Conservation (phyloP, 2,113 vertebrate species). For the Scortum barcoo region DNA sequence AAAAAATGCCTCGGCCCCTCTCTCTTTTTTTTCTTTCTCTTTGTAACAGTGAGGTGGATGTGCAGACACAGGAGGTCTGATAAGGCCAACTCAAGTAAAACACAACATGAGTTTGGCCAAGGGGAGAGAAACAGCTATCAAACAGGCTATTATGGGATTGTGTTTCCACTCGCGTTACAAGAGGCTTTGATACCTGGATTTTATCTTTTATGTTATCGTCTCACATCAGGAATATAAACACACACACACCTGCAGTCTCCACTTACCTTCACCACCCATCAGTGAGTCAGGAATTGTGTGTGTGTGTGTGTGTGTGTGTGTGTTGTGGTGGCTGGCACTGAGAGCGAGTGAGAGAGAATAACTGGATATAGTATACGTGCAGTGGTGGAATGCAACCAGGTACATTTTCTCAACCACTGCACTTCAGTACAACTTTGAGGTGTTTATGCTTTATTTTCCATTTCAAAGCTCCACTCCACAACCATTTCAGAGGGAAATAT, state of each 20-base stretch:
- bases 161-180: conserved; percentile 65
- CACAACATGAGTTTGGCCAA: conserved; percentile 61
- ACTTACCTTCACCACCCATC: conserved; percentile 38
- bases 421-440: neutral
- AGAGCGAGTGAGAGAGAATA: neutral
- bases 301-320: conserved; percentile 27
- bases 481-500: neutral
- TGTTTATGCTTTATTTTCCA: neutral
- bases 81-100: conserved; percentile 70
- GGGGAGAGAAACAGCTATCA: conserved; percentile 58
- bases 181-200: conserved; percentile 71
- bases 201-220: conserved; percentile 73
- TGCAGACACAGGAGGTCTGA: conserved; percentile 59
- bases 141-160: conserved; percentile 71
- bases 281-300: conserved; percentile 27
- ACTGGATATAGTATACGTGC: conserved; percentile 10
- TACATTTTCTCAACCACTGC: neutral
- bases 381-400: neutral
- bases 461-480: neutral
- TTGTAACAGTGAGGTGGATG: conserved; percentile 35
- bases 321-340: conserved; percentile 8
- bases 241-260: conserved; percentile 54
- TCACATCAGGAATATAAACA: conserved; percentile 68
- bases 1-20: conserved; percentile 31
- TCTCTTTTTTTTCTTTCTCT: conserved; percentile 41